Conservation (phyloP, 2,888 invertebrate genomes). For the Lissonota sp. region DNA sequence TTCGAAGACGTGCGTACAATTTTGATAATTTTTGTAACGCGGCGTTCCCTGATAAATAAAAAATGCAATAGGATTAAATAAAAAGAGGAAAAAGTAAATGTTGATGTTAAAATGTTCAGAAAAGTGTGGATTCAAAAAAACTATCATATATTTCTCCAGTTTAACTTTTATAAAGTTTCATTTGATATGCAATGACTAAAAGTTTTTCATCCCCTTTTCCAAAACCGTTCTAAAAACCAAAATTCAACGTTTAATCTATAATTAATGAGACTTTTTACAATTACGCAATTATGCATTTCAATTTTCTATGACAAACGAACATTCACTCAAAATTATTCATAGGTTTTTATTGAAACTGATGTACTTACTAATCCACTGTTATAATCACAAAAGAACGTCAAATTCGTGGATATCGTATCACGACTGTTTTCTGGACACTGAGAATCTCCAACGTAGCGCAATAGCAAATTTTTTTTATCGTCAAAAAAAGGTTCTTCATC, state of each 20-base stretch:
- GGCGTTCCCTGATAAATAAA: conserved; percentile 68
- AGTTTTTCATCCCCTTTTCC: too few relatives aligned
- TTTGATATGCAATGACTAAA: too few relatives aligned
- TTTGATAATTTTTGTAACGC: conserved; percentile 69
- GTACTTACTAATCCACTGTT: conserved; percentile 62
- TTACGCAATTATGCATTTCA: background rate
- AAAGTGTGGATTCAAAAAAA: too few relatives aligned
- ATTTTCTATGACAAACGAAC: background rate
- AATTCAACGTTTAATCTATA: background rate
- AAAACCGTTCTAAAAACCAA: too few relatives aligned
- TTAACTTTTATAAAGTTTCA: too few relatives aligned
- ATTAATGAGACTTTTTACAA: background rate
- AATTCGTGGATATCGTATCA: conserved; percentile 70
- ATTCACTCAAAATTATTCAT: too few relatives aligned
- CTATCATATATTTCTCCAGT: too few relatives aligned
- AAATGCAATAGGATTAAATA: background rate
- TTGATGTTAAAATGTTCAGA: too few relatives aligned
- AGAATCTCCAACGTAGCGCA: conserved; percentile 73
- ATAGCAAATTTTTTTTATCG: conserved; percentile 67
- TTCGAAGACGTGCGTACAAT: conserved; percentile 76
- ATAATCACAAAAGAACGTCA: conserved; percentile 72
- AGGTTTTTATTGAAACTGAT: too few relatives aligned
- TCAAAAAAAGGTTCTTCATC: conserved; percentile 70
- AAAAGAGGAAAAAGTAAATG: background rate
- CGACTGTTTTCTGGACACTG: conserved; percentile 71